phyloP scores from a whole-genome alignment of 92 coral and sea anemone genomes.

The Parazoanthus atlanticus region DNA sequence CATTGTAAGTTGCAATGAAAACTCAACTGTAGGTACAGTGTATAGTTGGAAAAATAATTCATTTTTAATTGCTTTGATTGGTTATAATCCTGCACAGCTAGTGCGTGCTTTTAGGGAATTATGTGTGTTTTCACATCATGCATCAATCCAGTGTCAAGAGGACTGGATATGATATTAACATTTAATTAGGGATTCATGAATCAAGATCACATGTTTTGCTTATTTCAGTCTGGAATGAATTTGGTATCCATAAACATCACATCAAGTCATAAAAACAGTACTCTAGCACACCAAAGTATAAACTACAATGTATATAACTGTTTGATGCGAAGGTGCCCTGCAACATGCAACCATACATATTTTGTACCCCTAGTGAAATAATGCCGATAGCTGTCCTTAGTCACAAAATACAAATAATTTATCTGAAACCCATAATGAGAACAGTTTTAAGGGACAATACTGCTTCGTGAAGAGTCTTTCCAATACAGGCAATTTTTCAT shows the following conservation, averaged over 20 bases:
- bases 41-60: no score
- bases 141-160: no score
- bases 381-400: background rate
- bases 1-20: no score
- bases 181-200: background rate
- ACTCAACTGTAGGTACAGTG: no score
- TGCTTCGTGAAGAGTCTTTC: no score
- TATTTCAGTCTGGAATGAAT: background rate
- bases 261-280: no score
- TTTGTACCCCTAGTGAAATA: background rate
- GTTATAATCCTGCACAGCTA: no score
- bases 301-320: no score
- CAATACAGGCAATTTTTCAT: background rate
- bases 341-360: background rate
- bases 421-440: background rate
- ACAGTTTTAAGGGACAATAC: background rate
- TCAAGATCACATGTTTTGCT: background rate
- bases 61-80: no score
- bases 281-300: no score
- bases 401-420: background rate
- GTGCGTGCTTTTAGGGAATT: no score
- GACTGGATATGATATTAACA: no score
- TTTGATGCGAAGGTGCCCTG: background rate
- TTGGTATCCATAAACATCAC: background rate
- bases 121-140: background rate